Evolutionary conservation across 2,888 invertebrate genomes (phyloP).

Genomic region (Strigamia transsilvanica): DNA sequence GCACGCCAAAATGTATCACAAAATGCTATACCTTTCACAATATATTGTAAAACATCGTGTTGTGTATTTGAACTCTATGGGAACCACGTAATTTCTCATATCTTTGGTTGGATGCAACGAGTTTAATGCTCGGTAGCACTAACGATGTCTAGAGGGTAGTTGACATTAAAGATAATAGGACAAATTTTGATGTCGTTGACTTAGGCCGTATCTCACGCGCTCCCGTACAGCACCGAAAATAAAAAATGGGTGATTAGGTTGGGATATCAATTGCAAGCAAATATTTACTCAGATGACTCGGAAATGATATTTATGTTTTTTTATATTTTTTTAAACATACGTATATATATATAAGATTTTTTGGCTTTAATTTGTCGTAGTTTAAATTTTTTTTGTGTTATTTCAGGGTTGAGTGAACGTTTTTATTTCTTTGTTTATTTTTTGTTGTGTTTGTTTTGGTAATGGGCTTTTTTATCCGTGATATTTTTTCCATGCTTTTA

Average conservation of each 20-base stretch:
- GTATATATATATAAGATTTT: too few relatives aligned
- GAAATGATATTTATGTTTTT: background rate
- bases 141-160: background rate
- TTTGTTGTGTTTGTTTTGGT: background rate
- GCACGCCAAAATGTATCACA: too few relatives aligned
- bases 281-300: background rate
- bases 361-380: too few relatives aligned
- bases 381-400: too few relatives aligned
- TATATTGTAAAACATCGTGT: too few relatives aligned
- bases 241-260: background rate
- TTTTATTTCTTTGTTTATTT: background rate
- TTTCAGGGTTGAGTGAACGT: conserved; percentile 4
- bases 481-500: conserved; percentile 19
- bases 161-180: background rate
- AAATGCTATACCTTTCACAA: too few relatives aligned
- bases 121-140: background rate
- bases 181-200: conserved; percentile 1
- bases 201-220: background rate
- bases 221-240: background rate
- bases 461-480: background rate
- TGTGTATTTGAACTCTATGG: too few relatives aligned
- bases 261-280: background rate
- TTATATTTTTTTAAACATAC: too few relatives aligned
- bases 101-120: background rate
- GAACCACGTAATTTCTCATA: background rate